Evolutionary conservation across 37 sponge, comb jelly and placozoan genomes (phyloP).

Genomic region (Cliona cf. orientalis): DNA sequence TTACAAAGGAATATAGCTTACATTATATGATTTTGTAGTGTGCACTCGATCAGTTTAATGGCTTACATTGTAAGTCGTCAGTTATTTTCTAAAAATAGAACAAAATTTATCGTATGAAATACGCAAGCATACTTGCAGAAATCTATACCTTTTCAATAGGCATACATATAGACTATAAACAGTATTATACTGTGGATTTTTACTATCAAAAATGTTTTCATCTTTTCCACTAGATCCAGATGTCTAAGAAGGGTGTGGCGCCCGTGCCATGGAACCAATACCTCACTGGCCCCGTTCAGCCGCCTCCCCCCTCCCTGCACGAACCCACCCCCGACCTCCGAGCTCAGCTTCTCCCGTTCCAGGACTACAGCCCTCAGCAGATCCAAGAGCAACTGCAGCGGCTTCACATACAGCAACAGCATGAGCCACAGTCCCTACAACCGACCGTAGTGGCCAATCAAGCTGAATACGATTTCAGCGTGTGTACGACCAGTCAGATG

Average conservation of each 20-base stretch:
- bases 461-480: too few relatives aligned
- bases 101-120: too few relatives aligned
- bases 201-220: background rate
- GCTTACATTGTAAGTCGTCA: too few relatives aligned
- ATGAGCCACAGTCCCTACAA: background rate
- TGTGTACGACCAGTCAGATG: too few relatives aligned
- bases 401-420: conserved; percentile 60
- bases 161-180: too few relatives aligned
- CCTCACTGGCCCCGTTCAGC: background rate
- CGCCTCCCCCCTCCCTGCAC: background rate
- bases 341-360: conserved; percentile 67
- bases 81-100: too few relatives aligned
- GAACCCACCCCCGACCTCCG: conserved; percentile 34
- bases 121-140: too few relatives aligned
- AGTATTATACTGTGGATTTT: background rate
- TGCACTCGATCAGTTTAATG: too few relatives aligned
- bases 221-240: background rate
- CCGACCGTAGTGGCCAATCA: too few relatives aligned
- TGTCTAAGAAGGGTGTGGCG: conserved; percentile 1
- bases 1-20: too few relatives aligned
- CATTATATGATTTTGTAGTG: too few relatives aligned
- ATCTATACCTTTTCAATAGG: too few relatives aligned
- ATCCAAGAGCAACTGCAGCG: conserved; percentile 70
- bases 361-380: conserved; percentile 50
- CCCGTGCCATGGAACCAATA: conserved; percentile 6